Percentiles rank a stretch among this genome's conserved stretches.
These are phyloP conservation scores for Timandra comae DNA, from an alignment of 2,888 invertebrate genomes.

Conservation along the genomic window DNA sequence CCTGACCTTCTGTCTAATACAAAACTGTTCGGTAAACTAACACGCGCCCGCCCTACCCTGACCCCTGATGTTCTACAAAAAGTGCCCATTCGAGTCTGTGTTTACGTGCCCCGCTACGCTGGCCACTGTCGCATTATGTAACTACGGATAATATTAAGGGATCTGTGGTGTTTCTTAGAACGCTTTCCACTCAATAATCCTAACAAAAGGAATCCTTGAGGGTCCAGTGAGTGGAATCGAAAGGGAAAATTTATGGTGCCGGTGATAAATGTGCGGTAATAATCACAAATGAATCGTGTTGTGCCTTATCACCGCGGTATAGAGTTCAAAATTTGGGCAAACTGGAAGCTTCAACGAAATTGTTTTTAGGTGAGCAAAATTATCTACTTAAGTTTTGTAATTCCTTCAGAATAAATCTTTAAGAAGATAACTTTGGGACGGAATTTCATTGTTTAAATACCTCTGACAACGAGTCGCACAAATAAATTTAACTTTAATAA, in stretches of 20 bases:
- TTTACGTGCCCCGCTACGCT: not conserved
- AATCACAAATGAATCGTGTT: constrained; percentile 3
- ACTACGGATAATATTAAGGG: constrained; percentile 18
- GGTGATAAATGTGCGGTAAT: constrained; percentile 15
- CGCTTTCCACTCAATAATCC: constrained; percentile 46
- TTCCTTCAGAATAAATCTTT: no score
- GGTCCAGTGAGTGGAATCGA: constrained; percentile 28
- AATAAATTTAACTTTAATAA: no score
- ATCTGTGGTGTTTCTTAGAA: constrained; percentile 34
- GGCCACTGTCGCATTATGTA: constrained; percentile 1
- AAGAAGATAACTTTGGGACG: no score
- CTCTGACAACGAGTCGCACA: no score
- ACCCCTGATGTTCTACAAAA: not conserved
- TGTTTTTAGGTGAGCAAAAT: no score
- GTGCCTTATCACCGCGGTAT: constrained; percentile 5
- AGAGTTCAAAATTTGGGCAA: constrained; percentile 4
- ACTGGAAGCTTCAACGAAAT: no score
- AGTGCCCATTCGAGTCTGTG: no score
- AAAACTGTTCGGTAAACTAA: not conserved
- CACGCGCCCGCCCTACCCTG: not conserved
- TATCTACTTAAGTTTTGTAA: no score
- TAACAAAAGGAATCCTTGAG: constrained; percentile 45
- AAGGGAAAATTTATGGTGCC: constrained; percentile 29
- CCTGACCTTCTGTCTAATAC: constrained; percentile 1
- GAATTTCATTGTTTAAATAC: no score